Base-by-base conservation (phyloP, 2,797 vertebrate genomes). In the Enteromius radiatus region DNA sequence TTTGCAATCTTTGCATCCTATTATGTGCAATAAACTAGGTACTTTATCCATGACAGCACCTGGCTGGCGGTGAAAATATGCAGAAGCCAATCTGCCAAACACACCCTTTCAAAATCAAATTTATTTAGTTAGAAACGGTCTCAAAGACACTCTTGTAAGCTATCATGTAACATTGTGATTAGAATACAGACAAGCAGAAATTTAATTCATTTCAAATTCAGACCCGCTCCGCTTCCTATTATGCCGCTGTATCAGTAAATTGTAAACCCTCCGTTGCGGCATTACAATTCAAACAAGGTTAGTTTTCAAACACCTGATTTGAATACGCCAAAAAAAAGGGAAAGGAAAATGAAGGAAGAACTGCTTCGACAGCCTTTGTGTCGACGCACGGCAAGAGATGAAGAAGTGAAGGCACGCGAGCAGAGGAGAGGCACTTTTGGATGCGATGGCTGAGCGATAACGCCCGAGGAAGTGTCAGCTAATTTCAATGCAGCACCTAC, bases 261-360 rank as follows among this genome's bases (percentile, higher is more conserved):
- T 95, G 94, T 95, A 93, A 94, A 95, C 91, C 88, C 88, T 68
- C 89, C 90, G 87, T 90, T 86, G 89, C 89, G 74, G 88, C 92
- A 92, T 94, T 93, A 94, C 94, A 94, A 95, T 95, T 94, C 95
- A 95, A 95, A 94, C 95, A 95, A 94, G 94, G 94, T 92, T 93
- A 92, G 93, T 95, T 95, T 94, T 95, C 94, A 93, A 94, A 95
- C 93, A 92, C 89, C 93, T 94, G 92, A 95, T 95, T 95, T 95
- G 91, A 95, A 95, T 95, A 90, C 92, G 91, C 92, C 92, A 76
- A 78, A 86, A 78, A 78, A 82, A 80, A 82, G 81, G 38, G 26
- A 71, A 47, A 70, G 26, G 43, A 91, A 91, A 92, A 90, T 91
- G 91, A 92, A 87, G 89, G 80, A 82, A 31, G 90, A 7, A 77